Base-by-base conservation (phyloP, 2,113 vertebrate genomes). In the Platycercus adscitus region DNA sequence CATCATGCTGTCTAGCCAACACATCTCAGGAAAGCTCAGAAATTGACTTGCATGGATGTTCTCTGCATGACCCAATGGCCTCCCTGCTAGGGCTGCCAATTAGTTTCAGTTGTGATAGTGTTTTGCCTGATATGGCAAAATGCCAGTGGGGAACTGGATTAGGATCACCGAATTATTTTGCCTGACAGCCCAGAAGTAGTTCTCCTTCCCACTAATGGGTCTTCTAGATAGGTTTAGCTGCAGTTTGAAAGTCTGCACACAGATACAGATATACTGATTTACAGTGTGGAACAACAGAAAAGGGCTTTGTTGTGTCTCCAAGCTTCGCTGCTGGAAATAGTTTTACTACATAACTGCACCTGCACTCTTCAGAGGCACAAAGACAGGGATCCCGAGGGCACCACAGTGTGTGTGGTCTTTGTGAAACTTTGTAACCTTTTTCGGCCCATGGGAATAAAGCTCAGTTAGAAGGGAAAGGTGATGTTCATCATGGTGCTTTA, bases 11-110 rank as follows among this genome's bases (percentile, higher is more conserved):
- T 44, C 78, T 65, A 24, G 53, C 81, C 94, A 86, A n/a, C 19
- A 21, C 1, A 76, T 68, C 86, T 88, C 64, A 44, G 89, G 72
- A 65, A 70, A 88, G 92, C 91, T 79, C 46, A 52, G 65, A 31
- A 80, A 58, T 0, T 89, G 90, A 93, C 91, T 88, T 72, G 55
- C 47, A 18, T 0, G 49, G 80, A 79, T 90, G 89, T 13, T 79
- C 61, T 26, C 92, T 81, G 68, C 49, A 20, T 31, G 17, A 76
- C 69, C 90, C 91, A 43, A 72, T 64, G 81, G 88, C 56, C 78
- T 91, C 69, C 75, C 93, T 93, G 69, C 52, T 26, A 39, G 89
- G 86, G 23, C 81, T 92, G 92, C 84, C 90, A 83, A 70, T 84
- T 86, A 85, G 15, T 46, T 55, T 60, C 84, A 83, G 52, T 17